These are phyloP conservation scores for Panagrolaimus sp. DNA, from an alignment of 1,140 invertebrate genomes.

Conservation along the genomic window DNA sequence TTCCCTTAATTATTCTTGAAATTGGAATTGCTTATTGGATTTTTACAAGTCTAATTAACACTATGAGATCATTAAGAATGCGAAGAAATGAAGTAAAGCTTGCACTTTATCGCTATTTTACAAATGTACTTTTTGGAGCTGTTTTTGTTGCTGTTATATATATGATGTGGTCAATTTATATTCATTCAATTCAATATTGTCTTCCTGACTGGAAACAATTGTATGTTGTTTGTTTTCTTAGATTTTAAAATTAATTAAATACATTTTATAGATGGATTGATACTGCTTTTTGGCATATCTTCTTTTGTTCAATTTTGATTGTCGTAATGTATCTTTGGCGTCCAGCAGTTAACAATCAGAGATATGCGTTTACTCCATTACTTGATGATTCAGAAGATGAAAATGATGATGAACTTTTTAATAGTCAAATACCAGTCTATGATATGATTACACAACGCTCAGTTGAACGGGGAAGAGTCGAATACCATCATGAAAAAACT, in stretches of 20 bases:
- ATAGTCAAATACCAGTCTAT: constrained; percentile 21
- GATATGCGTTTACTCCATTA: constrained; percentile 83
- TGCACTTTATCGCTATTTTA: constrained; percentile 82
- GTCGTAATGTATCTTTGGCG: constrained; percentile 90
- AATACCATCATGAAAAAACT: background rate
- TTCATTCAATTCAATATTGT: constrained; percentile 62
- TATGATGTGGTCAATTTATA: constrained; percentile 82
- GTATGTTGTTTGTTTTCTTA: constrained; percentile 53
- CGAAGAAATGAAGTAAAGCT: constrained; percentile 72
- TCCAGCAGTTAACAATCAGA: constrained; percentile 86
- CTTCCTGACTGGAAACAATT: constrained; percentile 78
- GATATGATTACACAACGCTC: constrained; percentile 42
- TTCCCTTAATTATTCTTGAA: constrained; percentile 54
- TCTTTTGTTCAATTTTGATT: constrained; percentile 77
- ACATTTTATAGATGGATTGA: constrained; percentile 71
- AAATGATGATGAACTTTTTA: constrained; percentile 52
- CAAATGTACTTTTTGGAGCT: constrained; percentile 81
- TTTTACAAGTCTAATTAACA: constrained; percentile 73
- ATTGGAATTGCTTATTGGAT: constrained; percentile 60
- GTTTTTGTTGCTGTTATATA: constrained; percentile 78
- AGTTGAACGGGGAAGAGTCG: constrained; percentile 14
- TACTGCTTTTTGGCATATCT: constrained; percentile 85
- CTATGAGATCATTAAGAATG: constrained; percentile 76
- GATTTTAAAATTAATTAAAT: background rate
- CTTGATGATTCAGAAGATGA: constrained; percentile 74